Evolutionary conservation across 2,113 vertebrate genomes (phyloP), one percentile per base, ranked within the genome.

Genomic region (Psilopsiagon aymara): DNA sequence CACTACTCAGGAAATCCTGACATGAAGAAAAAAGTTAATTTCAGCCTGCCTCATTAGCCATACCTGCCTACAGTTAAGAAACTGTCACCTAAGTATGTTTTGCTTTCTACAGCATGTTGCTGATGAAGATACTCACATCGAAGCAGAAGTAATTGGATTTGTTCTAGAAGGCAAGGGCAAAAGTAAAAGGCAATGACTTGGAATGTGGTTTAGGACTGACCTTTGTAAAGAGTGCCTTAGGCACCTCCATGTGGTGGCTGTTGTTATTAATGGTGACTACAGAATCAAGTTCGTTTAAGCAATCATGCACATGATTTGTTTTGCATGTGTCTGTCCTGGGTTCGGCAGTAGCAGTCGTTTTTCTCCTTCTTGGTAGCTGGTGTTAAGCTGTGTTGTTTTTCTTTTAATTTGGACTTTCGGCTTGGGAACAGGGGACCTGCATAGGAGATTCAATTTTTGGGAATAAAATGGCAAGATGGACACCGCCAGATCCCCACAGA

Each of bases 31-130:
- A 97, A 97, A 94, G 94, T 96, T 97, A 96, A 97, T 98, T 98
- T 97, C 95, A 96, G 75, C 33, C 44, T 98, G 96, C 93, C 95
- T 98, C 97, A 98, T 98, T 98, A 98, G 98, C 98, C 96, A 97
- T 91, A 90, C 96, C 87, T 95, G 96, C 97, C 82, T 64, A 76
- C 63, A 97, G 92, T 97, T 96, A 96, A 85, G 86, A 93, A 97
- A 95, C 63, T 94, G 93, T 97, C 97, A 97, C 94, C 93, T 91
- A 94, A 90, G 81, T 96, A 62, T 91, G 74, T 85, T 97, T 97
- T 94, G 76, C 81, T 97, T 97, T 97, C 88, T 84, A 67, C 85
- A 86, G 27, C 46, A n/a, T 73, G 60, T 67, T 92, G 67, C 82
- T 95, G 91, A 95, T 96, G 96, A 97, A 96, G 93, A 97, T 88